Evolutionary conservation across 2,113 vertebrate species (phyloP), one percentile per base, ranked within the genome.

Genomic region (Ardeotis arabs): DNA sequence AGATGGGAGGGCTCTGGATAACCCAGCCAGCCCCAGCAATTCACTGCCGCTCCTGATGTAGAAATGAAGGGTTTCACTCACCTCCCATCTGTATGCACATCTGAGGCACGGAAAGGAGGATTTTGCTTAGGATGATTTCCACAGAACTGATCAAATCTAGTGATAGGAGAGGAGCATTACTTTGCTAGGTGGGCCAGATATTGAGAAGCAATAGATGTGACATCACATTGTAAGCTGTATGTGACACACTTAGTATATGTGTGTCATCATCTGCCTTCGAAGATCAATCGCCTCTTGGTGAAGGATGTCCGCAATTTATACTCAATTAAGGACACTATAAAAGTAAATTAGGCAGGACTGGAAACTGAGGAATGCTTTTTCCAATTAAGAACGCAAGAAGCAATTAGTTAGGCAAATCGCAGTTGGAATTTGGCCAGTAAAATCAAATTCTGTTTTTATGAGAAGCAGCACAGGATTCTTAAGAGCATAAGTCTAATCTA

Each of bases 381-480:
- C 63, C 79, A 87, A 60, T 92, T 92, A 95, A 75, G 77, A 97
- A 60, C 53, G 49, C n/a, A 81, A 95, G 64, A 50, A 81, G 64
- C 69, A 93, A 89, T 95, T 97, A 95, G 64, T 92, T 89, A 93
- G 60, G 83, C 64, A 92, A 94, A 96, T 90, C 68, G 44, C 21
- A 33, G 37, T 81, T 97, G 93, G 92, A 95, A 86, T 90, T 90
- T 68, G 85, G 73, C 93, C 93, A 92, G 60, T 60, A 75, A 88
- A 88, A 93, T 90, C 27, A 77, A 84, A 73, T 55, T 52, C 64
- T 64, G 39, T 55, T 88, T 93, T 60, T 63, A 37, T 59, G 50
- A 90, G 50, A 76, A 90, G 41, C 14, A 80, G 59, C 68, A 59
- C 5, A 66, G 80, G 73, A 74, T 74, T 37, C 73, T 87, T 92